These are phyloP conservation scores for Eurystomus glaucurus DNA, from an alignment of 2,797 vertebrate genomes.

Conservation along the genomic window DNA sequence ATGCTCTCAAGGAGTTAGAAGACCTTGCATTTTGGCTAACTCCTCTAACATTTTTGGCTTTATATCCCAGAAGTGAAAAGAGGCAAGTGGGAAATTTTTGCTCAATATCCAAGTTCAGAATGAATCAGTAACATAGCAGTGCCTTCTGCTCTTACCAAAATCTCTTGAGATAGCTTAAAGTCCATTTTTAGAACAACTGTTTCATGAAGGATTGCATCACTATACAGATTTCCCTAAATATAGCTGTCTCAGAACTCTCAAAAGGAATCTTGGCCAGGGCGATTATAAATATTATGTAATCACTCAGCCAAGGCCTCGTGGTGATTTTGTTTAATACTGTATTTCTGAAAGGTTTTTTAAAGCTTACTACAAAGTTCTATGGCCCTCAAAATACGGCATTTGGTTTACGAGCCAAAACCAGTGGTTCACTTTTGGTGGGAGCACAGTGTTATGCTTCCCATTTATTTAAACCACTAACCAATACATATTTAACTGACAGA, in stretches of 20 bases:
- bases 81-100: conserved; percentile 77
- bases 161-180: conserved; percentile 57
- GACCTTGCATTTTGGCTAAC: conserved; percentile 62
- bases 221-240: conserved; percentile 55
- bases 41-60: conserved; percentile 76
- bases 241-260: conserved; percentile 55
- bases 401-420: not conserved
- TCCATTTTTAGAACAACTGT: conserved; percentile 19
- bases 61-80: conserved; percentile 60
- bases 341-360: not conserved
- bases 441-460: not conserved
- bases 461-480: conserved; percentile 6
- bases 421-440: not conserved
- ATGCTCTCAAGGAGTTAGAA: conserved; percentile 64
- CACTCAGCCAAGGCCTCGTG: conserved; percentile 1
- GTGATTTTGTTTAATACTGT: conserved; percentile 27
- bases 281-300: conserved; percentile 48
- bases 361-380: not conserved
- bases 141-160: conserved; percentile 74
- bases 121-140: conserved; percentile 66
- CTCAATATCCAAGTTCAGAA: conserved; percentile 66
- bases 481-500: conserved; percentile 23
- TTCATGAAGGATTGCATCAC: conserved; percentile 76
- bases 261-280: conserved; percentile 37
- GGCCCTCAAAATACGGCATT: not conserved